A percentile compares a stretch with the other conserved stretches of the same genome.
These are phyloP conservation scores for Neosilurus mollespiculum DNA, from an alignment of 2,797 vertebrate species.

Conservation along the genomic window DNA sequence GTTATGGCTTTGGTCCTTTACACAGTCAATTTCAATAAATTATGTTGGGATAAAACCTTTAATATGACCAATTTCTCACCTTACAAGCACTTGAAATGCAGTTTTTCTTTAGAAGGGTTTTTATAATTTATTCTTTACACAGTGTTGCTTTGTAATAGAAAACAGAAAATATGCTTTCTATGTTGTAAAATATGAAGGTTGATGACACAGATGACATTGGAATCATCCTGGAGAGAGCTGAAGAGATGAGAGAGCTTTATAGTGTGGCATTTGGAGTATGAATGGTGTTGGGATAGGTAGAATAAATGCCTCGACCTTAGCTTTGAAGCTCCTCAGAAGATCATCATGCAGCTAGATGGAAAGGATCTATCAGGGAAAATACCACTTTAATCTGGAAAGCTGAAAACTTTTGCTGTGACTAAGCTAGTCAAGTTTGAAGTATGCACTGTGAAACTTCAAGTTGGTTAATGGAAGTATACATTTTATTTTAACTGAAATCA, in stretches of 20 bases:
- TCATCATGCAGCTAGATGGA: neutral
- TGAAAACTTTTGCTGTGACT: neutral
- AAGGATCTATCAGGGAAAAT: neutral
- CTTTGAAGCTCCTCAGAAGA: neutral
- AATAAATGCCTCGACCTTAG: slow-evolving; percentile 11
- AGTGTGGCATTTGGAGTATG: slow-evolving; percentile 23
- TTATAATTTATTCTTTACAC: neutral
- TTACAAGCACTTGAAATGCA: neutral
- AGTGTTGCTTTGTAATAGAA: neutral
- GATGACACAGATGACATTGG: slow-evolving; percentile 8
- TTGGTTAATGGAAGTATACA: neutral
- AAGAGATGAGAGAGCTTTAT: neutral
- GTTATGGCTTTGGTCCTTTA: neutral
- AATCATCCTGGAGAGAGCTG: neutral
- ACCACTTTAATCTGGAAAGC: neutral
- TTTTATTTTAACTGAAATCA: neutral
- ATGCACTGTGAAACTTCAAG: neutral
- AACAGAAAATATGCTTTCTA: neutral
- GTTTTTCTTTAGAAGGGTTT: neutral
- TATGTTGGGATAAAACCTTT: neutral
- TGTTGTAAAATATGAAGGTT: neutral
- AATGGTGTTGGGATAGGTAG: neutral
- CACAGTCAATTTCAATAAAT: neutral
- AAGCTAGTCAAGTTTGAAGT: neutral
- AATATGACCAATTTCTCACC: too few species aligned